Evolutionary conservation across 2,888 invertebrate genomes (phyloP), one percentile per base, ranked within the genome.

Genomic region (Branchipolynoe longqiensis): DNA sequence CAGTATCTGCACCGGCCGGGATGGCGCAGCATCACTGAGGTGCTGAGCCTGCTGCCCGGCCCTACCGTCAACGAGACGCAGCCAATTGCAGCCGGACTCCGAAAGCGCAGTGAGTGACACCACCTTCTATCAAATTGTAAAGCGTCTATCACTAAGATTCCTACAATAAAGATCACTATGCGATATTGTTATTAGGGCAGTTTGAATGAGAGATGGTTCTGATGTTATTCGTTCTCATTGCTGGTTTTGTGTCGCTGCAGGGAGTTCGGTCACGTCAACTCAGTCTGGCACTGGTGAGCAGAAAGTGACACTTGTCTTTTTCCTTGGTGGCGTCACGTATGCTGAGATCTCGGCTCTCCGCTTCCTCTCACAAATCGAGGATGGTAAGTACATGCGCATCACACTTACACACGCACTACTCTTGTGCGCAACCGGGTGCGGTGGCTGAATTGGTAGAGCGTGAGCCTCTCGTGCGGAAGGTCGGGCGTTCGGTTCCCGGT

Each of bases 301-400:
- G 88, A 94, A 93, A 88, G 96, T 98, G 1, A 96, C 98, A 12
- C 94, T 99, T 0, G 97, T 99, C 0, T 98, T 98, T 94, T 98
- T 99, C 93, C 96, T 99, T 25, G 99, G 99, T 3, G 99, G 99
- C 0, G 97, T 98, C 92, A 99, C 99, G 0, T 98, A 96, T 94
- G 97, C 98, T 0, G 99, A 99, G 92, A 95, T 96, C 64, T 94
- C 95, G n/a, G 95, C 95, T 0, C 91, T 95, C 14, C 91, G 95
- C 62, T 95, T 95, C 89, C 93, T 95, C 0, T 94, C 95, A 0
- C 95, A 95, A 87, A 94, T 94, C 88, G 95, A 95, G 90, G 95
- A 95, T 88, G 93, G 95, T 95, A 92, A 89, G 90, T 86, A 12
- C 8, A n/a, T n/a, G n/a, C n/a, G n/a, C n/a, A n/a, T n/a, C n/a